Base-by-base conservation (phyloP, 1,140 invertebrate species). In the Agrypnia vestita region DNA sequence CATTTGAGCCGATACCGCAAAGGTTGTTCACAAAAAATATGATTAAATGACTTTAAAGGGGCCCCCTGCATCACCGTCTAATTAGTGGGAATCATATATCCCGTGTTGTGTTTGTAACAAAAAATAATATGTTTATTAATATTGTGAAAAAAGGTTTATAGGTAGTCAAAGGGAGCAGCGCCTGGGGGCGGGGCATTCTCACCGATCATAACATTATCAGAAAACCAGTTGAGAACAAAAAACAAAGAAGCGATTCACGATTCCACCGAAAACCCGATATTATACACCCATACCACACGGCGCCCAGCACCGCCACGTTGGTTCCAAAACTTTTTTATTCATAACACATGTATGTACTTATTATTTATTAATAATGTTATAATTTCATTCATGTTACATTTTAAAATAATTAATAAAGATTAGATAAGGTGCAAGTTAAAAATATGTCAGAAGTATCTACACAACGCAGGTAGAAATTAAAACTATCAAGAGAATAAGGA, bases 201-300 rank as follows among this genome's bases (percentile, higher is more conserved):
- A 78, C 62, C 61, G 49, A 78, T 67, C 59, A 71, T 53, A 64
- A 61, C 51, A 74, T 80, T 62, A 80, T 80, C 78, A 80, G 43
- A 55, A 51, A 61, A 76, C 59, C 59, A 69, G 49, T 73, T 49
- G 53, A 46, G 25, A 79, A 71, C 67, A 80, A 80, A 80, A 74
- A 73, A 64, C 47, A 73, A 74, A 75, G 78, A 67, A 80, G 78
- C 78, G 61, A 80, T 61, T 80, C 78, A 80, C 72, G 78, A 55
- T 80, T 80, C 78, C 15, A 47, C 67, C 77, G 69, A 72, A 72
- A 79, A 69, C 78, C 78, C 56, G 35, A 74, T 75, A 79, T 80
- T 80, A 80, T 75, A 75, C 43, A 46, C 44, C 78, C 78, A 75
- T 75, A 79, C 78, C 64, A 56, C 78, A 80, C 73, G 73, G 73